phyloP scores from a whole-genome alignment of 1,140 invertebrate species.

The Sycophaga agraensis region DNA sequence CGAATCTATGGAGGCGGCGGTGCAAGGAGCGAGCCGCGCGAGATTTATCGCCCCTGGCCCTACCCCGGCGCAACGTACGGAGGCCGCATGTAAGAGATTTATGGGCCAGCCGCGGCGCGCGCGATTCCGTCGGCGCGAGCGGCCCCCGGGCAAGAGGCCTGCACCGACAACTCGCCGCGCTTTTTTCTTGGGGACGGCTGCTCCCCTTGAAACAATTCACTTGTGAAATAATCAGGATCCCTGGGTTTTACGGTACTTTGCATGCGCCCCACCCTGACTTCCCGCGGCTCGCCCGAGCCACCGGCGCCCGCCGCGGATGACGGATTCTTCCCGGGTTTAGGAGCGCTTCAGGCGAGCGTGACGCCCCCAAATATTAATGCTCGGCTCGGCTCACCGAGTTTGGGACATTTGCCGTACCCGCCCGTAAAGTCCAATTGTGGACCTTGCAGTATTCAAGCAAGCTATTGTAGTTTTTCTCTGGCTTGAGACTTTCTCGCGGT shows the following conservation, averaged over 20 bases:
- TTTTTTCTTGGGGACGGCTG: too few relatives aligned
- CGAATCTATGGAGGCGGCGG: conserved; percentile 1
- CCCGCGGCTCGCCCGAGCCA: background rate
- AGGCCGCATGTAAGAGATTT: conserved; percentile 23
- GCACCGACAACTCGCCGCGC: too few relatives aligned
- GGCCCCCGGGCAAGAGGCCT: too few relatives aligned
- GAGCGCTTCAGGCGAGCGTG: too few relatives aligned
- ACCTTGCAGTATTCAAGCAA: too few relatives aligned
- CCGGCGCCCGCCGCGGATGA: too few relatives aligned
- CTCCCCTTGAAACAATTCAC: conserved; percentile 3
- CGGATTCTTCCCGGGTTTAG: background rate
- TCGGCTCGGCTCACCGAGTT: too few relatives aligned
- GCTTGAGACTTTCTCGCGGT: too few relatives aligned
- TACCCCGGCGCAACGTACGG: conserved; percentile 11
- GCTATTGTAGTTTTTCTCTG: too few relatives aligned
- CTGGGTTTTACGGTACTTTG: background rate
- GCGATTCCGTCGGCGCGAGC: conserved; percentile 5
- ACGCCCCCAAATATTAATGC: too few relatives aligned
- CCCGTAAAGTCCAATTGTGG: too few relatives aligned
- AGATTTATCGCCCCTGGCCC: conserved; percentile 29
- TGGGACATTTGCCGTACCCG: too few relatives aligned
- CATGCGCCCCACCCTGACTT: background rate
- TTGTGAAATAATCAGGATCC: conserved; percentile 13
- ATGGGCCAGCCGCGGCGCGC: conserved; percentile 13
- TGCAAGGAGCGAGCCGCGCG: conserved; percentile 6